Conservation (phyloP, 2,888 invertebrate genomes). For the Drosophila nigricruria region DNA sequence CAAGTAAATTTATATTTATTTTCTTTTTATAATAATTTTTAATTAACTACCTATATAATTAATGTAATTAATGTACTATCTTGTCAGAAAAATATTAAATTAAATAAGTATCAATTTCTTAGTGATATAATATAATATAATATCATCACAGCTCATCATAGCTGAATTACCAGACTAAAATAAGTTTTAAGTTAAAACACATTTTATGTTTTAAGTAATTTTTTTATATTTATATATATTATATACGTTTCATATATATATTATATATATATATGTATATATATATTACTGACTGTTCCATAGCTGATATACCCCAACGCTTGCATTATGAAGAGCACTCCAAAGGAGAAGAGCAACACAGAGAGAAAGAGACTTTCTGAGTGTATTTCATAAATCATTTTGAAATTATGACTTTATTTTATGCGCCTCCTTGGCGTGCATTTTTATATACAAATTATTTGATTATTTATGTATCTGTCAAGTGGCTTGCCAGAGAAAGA, state of each 20-base stretch:
- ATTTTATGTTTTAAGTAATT: neutral
- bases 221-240: neutral
- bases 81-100: too few relatives aligned
- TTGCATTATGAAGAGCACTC: neutral
- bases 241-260: neutral
- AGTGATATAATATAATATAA: too few relatives aligned
- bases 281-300: too few relatives aligned
- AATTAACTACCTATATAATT: neutral
- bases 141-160: too few relatives aligned
- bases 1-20: too few relatives aligned
- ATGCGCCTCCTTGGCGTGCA: conserved; percentile 60
- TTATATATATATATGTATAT: neutral
- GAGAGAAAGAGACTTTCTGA: conserved; percentile 34
- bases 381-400: conserved; percentile 75
- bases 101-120: too few relatives aligned
- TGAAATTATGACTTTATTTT: conserved; percentile 78
- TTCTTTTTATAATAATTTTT: too few relatives aligned
- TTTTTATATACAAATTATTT: conserved; percentile 75
- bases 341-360: conserved; percentile 16
- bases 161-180: too few relatives aligned
- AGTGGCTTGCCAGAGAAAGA: neutral
- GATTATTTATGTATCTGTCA: conserved; percentile 63
- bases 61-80: neutral
- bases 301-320: conserved; percentile 2
- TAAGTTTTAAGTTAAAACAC: too few relatives aligned